Evolutionary conservation across 1,140 invertebrate genomes (phyloP), one percentile per base, ranked within the genome.

Genomic region (Frieseomelitta varia): DNA sequence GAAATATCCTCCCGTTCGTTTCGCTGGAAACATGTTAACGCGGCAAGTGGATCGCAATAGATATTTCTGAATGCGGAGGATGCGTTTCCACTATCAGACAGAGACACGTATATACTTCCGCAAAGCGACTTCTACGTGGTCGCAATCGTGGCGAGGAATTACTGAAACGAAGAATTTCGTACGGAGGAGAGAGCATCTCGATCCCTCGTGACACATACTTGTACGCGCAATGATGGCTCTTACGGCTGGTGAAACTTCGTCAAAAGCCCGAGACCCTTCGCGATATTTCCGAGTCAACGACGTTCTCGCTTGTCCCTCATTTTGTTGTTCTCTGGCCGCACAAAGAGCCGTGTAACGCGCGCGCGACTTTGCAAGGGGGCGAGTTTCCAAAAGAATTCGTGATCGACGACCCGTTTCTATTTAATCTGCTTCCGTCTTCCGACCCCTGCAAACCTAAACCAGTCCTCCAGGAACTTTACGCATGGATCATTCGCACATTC

Each of bases 221-320:
- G 77, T 51, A 74, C 71, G 47, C 56, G 63, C 84, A 51, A 77
- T 78, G 78, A 89, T 53, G 79, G 82, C 79, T 75, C 87, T 90
- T 82, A 89, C 78, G 79, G 67, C 69, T 79, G 47, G 82, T 63
- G 85, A 69, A 53, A 56, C 58, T 84, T 80, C 72, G 85, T 90
- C 76, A 90, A 89, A 90, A 85, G 88, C 39, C 6, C 88, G 88
- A 85, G 69, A 89, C 79, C 85, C 87, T 87, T 79, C 72, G 87
- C 85, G 85, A 89, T 87, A 87, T 89, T 90, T 90, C 82, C 88
- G 82, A 87, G 88, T 90, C 85, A 89, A 90, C 85, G 85, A 82
- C 79, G 72, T 73, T 78, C 79, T 81, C 71, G 79, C 74, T 81
- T 81, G 78, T 74, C 87, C 74, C 69, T 85, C 79, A 21, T 89